Conservation (phyloP, 2,888 invertebrate genomes). For the Pyrochroa serraticornis region DNA sequence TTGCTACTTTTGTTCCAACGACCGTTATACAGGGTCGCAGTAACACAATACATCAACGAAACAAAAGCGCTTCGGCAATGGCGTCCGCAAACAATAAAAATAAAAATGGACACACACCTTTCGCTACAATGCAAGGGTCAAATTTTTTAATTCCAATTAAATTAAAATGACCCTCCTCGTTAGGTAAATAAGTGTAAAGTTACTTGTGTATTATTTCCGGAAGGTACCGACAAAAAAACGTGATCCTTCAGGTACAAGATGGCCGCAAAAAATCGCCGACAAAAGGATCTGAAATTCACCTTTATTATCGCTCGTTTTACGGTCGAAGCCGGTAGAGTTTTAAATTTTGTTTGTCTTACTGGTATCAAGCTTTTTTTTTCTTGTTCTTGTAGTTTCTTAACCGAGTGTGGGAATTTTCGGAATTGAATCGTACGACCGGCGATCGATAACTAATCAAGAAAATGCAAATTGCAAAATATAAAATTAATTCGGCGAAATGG, state of each 20-base stretch:
- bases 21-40: no score
- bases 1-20: no score
- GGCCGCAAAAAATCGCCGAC: no score
- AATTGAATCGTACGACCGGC: slow-evolving; percentile 18
- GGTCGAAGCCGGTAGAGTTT: slow-evolving; percentile 2
- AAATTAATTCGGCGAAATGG: slow-evolving; percentile 45
- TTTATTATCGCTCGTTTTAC: neutral
- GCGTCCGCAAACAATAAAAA: slow-evolving; percentile 18
- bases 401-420: slow-evolving; percentile 21
- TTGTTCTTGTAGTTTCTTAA: slow-evolving; percentile 8
- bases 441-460: slow-evolving; percentile 51
- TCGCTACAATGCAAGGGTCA: slow-evolving; percentile 31
- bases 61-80: no score
- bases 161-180: slow-evolving; percentile 39
- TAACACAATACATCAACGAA: no score
- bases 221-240: slow-evolving; percentile 36
- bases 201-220: slow-evolving; percentile 38
- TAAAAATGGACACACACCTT: slow-evolving; percentile 35
- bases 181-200: slow-evolving; percentile 45
- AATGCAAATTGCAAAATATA: slow-evolving; percentile 49
- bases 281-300: no score
- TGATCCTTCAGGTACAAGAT: slow-evolving; percentile 34
- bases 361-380: neutral
- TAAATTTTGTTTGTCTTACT: slow-evolving; percentile 2
- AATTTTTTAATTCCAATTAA: slow-evolving; percentile 40